Percentiles rank a stretch among this genome's conserved stretches.
Evolutionary conservation across 2,113 vertebrate genomes (phyloP).

Genomic region (Rhinolophus ferrumequinum): DNA sequence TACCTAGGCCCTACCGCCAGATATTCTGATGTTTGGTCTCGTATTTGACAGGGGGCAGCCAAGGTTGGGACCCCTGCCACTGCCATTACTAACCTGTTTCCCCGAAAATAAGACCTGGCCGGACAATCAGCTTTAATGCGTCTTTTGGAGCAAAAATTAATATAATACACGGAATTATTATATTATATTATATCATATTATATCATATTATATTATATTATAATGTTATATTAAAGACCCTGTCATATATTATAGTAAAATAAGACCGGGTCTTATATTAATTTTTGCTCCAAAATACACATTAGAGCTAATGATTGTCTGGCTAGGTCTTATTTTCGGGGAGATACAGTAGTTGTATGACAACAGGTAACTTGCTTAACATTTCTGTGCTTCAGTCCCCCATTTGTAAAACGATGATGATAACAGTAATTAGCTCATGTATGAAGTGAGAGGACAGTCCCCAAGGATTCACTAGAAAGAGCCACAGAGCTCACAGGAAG

Average conservation of each 20-base stretch:
- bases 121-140: no score
- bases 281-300: no score
- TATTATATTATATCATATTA: no score
- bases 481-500: neutral
- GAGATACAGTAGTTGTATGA: neutral
- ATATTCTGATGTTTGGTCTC: neutral
- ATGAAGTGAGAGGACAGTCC: neutral
- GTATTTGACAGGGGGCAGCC: neutral
- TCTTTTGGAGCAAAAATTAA: no score
- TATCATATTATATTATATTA: no score
- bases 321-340: no score
- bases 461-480: neutral
- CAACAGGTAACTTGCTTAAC: neutral
- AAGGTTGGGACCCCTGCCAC: neutral
- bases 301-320: no score
- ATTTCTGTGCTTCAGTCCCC: neutral
- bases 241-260: no score
- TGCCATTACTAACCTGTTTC: neutral
- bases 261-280: no score
- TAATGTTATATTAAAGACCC: no score
- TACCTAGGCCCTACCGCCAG: accelerated
- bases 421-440: neutral
- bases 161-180: no score
- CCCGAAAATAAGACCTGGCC: no score
- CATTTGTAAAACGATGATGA: neutral